phyloP scores from a whole-genome alignment of 2,113 vertebrate genomes.

The Vicugna pacos region DNA sequence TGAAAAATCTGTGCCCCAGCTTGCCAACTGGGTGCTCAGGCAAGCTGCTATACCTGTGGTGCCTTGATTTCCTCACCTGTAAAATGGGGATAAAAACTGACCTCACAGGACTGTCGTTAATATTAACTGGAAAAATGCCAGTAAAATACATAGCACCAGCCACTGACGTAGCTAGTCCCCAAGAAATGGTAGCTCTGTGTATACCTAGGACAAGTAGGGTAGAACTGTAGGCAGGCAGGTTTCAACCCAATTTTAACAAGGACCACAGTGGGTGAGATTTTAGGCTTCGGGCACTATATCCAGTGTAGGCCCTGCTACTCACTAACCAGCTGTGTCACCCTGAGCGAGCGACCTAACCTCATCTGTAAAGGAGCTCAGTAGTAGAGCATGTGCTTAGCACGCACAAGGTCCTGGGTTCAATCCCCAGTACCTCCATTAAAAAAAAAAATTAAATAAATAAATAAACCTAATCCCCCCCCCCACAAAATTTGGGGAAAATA shows the following conservation, averaged over 20 bases:
- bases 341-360: not conserved
- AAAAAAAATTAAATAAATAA: too few species aligned
- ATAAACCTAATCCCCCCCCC: too few species aligned
- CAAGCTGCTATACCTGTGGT: not conserved
- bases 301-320: not conserved
- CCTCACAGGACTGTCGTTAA: not conserved
- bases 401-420: too few species aligned
- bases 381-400: too few species aligned
- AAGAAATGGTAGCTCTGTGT: not conserved
- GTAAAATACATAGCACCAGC: not conserved
- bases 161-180: not conserved
- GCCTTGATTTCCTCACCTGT: slow-evolving; percentile 15
- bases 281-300: not conserved
- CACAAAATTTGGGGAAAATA: too few species aligned
- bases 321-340: not conserved
- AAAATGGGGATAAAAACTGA: not conserved
- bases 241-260: not conserved
- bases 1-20: not conserved
- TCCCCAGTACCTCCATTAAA: too few species aligned
- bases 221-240: not conserved
- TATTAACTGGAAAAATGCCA: not conserved
- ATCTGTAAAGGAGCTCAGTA: not conserved
- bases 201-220: not conserved
- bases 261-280: not conserved
- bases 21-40: not conserved